These are phyloP conservation scores for Helicorthomorpha holstii DNA, from an alignment of 1,140 invertebrate species.

Conservation along the genomic window DNA sequence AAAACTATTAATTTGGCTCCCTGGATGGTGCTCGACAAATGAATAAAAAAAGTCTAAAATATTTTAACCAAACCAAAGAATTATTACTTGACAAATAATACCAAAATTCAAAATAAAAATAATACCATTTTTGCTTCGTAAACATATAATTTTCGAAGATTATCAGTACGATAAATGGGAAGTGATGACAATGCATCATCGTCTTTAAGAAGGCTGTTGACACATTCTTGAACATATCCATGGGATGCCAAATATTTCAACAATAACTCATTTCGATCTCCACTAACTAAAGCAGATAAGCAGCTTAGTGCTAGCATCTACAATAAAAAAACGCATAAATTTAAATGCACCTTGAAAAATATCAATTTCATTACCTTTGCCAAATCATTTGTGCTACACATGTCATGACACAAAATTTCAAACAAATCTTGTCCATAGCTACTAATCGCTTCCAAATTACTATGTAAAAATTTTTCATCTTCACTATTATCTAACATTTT, in stretches of 20 bases:
- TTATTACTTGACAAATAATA: neutral
- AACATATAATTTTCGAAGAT: slow-evolving; percentile 58
- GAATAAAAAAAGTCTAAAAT: slow-evolving; percentile 43
- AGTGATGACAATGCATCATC: slow-evolving; percentile 39
- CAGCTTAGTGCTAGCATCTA: slow-evolving; percentile 64
- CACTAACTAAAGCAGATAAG: slow-evolving; percentile 55
- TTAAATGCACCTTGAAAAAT: neutral
- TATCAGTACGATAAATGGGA: slow-evolving; percentile 43
- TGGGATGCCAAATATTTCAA: slow-evolving; percentile 51
- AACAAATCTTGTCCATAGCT: slow-evolving; percentile 63
- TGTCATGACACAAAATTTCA: slow-evolving; percentile 66
- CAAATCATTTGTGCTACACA: slow-evolving; percentile 69
- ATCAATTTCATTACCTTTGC: slow-evolving; percentile 37
- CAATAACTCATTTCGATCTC: slow-evolving; percentile 54
- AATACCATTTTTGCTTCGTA: slow-evolving; percentile 67
- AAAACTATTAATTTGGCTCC: neutral
- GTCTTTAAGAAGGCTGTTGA: slow-evolving; percentile 57
- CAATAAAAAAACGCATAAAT: slow-evolving; percentile 11
- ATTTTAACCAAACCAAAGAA: neutral
- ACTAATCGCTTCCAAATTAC: slow-evolving; percentile 38
- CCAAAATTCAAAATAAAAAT: neutral
- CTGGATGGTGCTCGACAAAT: slow-evolving; percentile 34
- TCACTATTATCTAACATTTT: slow-evolving; percentile 17
- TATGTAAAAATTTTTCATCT: slow-evolving; percentile 24
- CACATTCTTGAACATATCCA: slow-evolving; percentile 66